Evolutionary conservation across 2,888 invertebrate genomes (phyloP).

Genomic region (Protophormia terraenovae): DNA sequence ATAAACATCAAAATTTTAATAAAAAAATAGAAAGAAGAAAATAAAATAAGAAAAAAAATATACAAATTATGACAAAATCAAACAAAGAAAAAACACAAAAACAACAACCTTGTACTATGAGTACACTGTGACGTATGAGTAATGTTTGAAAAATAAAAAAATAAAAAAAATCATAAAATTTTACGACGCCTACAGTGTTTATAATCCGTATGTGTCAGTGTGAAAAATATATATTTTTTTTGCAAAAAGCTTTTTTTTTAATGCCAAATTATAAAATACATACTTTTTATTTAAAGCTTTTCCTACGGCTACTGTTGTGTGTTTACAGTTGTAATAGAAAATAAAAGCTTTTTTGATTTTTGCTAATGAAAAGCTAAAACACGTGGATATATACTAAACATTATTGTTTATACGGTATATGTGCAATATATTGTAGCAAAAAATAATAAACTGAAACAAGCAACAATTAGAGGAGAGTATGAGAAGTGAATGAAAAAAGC

Average conservation of each 20-base stretch:
- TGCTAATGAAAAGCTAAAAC: conserved; percentile 57
- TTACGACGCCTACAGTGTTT: conserved; percentile 53
- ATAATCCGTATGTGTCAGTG: background rate
- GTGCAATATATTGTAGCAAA: conserved; percentile 10
- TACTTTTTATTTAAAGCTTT: conserved; percentile 32
- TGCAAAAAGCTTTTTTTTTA: conserved; percentile 43
- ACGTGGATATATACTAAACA: conserved; percentile 50
- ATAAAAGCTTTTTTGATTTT: conserved; percentile 43
- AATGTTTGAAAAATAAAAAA: conserved; percentile 36
- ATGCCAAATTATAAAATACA: conserved; percentile 20
- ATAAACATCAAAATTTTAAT: no score
- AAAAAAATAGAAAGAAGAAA: no score
- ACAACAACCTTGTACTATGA: conserved; percentile 45
- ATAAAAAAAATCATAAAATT: background rate
- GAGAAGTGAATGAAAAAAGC: conserved; percentile 43
- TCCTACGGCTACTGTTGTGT: no score
- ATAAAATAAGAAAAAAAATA: background rate
- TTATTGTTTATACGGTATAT: conserved; percentile 23
- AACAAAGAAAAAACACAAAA: conserved; percentile 9
- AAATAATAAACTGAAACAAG: conserved; percentile 20
- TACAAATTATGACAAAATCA: background rate
- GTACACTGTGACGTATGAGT: conserved; percentile 68
- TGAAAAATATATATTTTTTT: conserved; percentile 25
- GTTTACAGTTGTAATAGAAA: background rate
- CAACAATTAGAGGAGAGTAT: conserved; percentile 46